Percentiles rank a stretch among this genome's conserved stretches.
phyloP scores from a whole-genome alignment of 2,888 invertebrate species.

The Conchocele bisecta region DNA sequence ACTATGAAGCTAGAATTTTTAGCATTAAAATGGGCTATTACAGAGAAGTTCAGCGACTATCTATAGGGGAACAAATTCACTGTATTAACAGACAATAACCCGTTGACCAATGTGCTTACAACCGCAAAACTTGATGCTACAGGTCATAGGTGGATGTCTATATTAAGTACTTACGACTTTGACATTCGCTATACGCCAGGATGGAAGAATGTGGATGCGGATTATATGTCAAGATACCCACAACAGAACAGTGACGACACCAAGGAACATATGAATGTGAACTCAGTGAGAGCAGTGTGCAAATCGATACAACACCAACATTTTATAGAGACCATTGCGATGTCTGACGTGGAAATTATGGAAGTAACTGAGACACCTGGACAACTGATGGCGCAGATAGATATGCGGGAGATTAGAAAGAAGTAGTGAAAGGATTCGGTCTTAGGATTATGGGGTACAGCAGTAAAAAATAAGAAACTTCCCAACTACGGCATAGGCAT shows the following conservation, averaged over 20 bases:
- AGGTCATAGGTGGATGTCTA: conserved; percentile 6
- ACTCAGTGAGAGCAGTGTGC: too few species aligned
- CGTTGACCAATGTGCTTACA: neutral
- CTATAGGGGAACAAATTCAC: neutral
- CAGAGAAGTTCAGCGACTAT: neutral
- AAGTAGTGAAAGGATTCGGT: conserved; percentile 5
- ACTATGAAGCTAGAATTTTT: neutral
- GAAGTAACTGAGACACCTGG: conserved; percentile 11
- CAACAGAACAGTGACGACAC: too few species aligned
- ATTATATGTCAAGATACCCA: neutral
- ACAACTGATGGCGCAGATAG: conserved; percentile 8
- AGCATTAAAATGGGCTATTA: neutral
- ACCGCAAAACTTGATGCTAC: conserved; percentile 1
- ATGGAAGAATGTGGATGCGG: neutral
- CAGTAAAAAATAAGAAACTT: conserved; percentile 2
- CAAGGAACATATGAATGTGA: too few species aligned
- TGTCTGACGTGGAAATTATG: too few species aligned
- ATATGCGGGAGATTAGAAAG: conserved; percentile 17
- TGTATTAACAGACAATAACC: neutral
- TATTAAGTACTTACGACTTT: neutral
- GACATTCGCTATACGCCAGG: neutral
- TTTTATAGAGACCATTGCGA: too few species aligned
- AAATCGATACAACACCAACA: too few species aligned
- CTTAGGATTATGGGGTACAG: conserved; percentile 17
- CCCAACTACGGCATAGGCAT: conserved; percentile 1